Percentiles rank a stretch among this genome's conserved stretches.
Evolutionary conservation across 2,888 invertebrate species (phyloP).

Genomic region (Ormyrus nitidulus): DNA sequence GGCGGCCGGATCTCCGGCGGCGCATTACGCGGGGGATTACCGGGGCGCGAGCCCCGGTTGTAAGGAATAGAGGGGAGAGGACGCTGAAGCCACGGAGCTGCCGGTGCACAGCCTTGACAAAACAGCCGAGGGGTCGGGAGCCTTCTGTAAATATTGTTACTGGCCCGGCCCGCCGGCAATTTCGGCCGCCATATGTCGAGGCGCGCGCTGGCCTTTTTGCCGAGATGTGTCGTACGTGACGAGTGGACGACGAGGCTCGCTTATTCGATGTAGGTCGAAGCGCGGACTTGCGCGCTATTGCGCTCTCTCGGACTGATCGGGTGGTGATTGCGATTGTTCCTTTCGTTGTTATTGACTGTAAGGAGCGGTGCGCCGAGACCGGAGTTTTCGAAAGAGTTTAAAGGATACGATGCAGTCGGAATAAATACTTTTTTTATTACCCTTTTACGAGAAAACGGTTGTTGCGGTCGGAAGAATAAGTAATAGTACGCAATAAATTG

Average conservation of each 20-base stretch:
- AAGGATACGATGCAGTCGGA: too few relatives aligned
- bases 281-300: too few relatives aligned
- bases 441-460: too few relatives aligned
- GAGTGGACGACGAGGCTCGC: neutral
- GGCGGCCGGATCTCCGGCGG: slow-evolving; percentile 16
- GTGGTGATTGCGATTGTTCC: too few relatives aligned
- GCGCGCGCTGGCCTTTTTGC: slow-evolving; percentile 66
- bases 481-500: too few relatives aligned
- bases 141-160: slow-evolving; percentile 75
- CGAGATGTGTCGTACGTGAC: slow-evolving; percentile 47
- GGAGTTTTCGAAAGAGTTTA: too few relatives aligned
- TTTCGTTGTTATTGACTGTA: too few relatives aligned
- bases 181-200: slow-evolving; percentile 72
- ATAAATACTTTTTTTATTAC: too few relatives aligned
- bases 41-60: neutral
- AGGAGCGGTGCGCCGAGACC: too few relatives aligned
- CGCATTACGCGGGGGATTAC: slow-evolving; percentile 52
- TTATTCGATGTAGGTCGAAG: neutral
- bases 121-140: slow-evolving; percentile 68
- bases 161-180: slow-evolving; percentile 71
- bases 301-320: too few relatives aligned
- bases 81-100: slow-evolving; percentile 45
- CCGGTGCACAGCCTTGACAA: slow-evolving; percentile 72
- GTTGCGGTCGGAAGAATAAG: too few relatives aligned
- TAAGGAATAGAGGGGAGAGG: slow-evolving; percentile 17